phyloP scores from a whole-genome alignment of 2,113 vertebrate genomes.

The Myrmecophaga tridactyla region DNA sequence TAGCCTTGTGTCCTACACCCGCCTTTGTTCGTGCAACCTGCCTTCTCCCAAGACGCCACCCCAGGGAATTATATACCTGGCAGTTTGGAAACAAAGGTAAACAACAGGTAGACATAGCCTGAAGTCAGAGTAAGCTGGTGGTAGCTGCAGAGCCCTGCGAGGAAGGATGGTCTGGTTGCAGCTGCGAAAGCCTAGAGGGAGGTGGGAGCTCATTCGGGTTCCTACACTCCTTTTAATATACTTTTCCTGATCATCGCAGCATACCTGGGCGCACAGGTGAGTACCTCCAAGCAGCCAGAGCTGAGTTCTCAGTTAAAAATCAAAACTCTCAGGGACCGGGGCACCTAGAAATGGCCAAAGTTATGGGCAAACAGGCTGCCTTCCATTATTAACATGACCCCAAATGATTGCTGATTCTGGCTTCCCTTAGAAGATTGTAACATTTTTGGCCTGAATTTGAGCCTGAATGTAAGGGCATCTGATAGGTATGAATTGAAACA shows the following conservation, averaged over 20 bases:
- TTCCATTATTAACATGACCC: background rate
- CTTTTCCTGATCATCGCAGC: background rate
- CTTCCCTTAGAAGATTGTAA: background rate
- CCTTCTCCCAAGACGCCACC: constrained; percentile 34
- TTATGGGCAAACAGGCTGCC: background rate
- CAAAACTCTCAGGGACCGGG: background rate
- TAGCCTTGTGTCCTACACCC: background rate
- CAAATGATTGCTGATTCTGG: background rate
- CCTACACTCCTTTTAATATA: background rate
- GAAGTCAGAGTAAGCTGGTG: constrained; percentile 52
- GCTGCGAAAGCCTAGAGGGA: background rate
- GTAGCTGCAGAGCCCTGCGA: constrained; percentile 52
- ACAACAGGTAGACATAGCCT: constrained; percentile 64
- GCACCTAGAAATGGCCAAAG: too few species aligned
- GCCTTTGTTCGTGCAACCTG: background rate
- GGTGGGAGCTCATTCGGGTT: background rate
- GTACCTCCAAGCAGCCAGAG: background rate
- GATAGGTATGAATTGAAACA: background rate
- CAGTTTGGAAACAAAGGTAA: constrained; percentile 55
- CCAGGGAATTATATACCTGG: constrained; percentile 35
- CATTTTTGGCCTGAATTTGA: background rate
- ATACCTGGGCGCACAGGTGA: too few species aligned
- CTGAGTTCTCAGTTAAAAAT: background rate
- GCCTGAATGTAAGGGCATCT: background rate
- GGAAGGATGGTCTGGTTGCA: constrained; percentile 46